Conservation (phyloP, 1,140 invertebrate genomes). For the Hylaeus anthracinus region DNA sequence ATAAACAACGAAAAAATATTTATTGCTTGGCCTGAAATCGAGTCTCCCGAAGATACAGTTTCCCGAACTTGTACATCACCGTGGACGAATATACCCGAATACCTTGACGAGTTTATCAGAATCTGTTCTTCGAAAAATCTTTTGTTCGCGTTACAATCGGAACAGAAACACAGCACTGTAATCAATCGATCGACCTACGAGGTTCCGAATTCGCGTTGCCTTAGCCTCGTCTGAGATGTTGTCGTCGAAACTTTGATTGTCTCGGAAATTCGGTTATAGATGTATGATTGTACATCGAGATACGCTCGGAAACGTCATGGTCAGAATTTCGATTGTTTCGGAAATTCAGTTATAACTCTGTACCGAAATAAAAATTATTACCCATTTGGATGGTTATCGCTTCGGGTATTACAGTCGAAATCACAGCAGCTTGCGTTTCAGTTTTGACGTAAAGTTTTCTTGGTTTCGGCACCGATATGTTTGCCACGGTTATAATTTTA, state of each 20-base stretch:
- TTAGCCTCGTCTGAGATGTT: background rate
- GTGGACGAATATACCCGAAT: no score
- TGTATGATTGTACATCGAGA: background rate
- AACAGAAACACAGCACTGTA: no score
- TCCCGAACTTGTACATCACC: background rate
- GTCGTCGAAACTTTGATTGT: background rate
- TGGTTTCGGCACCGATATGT: no score
- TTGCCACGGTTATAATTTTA: background rate
- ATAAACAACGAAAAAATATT: background rate
- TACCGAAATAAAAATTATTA: background rate
- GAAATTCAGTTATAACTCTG: background rate
- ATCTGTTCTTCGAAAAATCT: no score
- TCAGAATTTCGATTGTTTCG: background rate
- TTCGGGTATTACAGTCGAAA: no score
- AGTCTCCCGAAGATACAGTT: background rate
- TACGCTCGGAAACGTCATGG: background rate
- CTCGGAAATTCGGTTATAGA: background rate
- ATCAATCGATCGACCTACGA: no score
- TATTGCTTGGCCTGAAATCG: slow-evolving; percentile 8
- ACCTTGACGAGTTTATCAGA: no score
- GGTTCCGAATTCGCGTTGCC: no score
- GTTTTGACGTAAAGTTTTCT: no score
- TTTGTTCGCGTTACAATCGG: no score
- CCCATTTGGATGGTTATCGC: background rate
- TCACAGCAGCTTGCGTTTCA: no score